These are phyloP conservation scores for Flabesymbios commensalis DNA, from an alignment of 2,888 invertebrate species.

Conservation along the genomic window DNA sequence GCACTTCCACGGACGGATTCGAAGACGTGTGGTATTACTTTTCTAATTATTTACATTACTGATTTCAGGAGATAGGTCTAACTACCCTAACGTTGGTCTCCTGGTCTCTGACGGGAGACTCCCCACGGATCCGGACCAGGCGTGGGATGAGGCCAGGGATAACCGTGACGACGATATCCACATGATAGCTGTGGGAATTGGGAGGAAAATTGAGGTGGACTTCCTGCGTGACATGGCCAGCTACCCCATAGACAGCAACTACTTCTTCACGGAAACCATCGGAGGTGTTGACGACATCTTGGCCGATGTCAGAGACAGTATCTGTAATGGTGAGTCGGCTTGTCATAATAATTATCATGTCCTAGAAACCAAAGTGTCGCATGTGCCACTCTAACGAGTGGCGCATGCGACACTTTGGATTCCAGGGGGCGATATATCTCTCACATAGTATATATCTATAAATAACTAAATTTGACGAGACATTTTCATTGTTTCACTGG, in stretches of 20 bases:
- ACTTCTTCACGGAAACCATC: constrained; percentile 9
- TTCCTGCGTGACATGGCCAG: constrained; percentile 18
- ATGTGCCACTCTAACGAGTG: too few relatives aligned
- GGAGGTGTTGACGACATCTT: not conserved
- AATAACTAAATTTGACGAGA: too few relatives aligned
- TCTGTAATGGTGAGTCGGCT: constrained; percentile 15
- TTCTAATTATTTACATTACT: too few relatives aligned
- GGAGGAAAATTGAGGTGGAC: not conserved
- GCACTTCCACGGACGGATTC: too few relatives aligned
- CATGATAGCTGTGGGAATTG: constrained; percentile 18
- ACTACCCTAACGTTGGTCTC: constrained; percentile 8
- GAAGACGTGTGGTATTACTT: too few relatives aligned
- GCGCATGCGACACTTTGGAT: too few relatives aligned
- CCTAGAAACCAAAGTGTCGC: too few relatives aligned
- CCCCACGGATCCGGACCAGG: constrained; percentile 5
- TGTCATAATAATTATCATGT: too few relatives aligned
- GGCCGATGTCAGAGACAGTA: not conserved
- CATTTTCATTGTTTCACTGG: too few relatives aligned
- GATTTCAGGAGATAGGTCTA: constrained; percentile 4
- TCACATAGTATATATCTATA: too few relatives aligned
- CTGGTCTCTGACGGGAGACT: constrained; percentile 17
- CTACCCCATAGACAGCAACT: constrained; percentile 13
- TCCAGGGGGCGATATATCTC: too few relatives aligned
- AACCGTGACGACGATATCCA: constrained; percentile 7
- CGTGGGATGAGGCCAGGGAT: constrained; percentile 12